Evolutionary conservation across 1,140 invertebrate genomes (phyloP).

Genomic region (Himalopsyche phryganea): DNA sequence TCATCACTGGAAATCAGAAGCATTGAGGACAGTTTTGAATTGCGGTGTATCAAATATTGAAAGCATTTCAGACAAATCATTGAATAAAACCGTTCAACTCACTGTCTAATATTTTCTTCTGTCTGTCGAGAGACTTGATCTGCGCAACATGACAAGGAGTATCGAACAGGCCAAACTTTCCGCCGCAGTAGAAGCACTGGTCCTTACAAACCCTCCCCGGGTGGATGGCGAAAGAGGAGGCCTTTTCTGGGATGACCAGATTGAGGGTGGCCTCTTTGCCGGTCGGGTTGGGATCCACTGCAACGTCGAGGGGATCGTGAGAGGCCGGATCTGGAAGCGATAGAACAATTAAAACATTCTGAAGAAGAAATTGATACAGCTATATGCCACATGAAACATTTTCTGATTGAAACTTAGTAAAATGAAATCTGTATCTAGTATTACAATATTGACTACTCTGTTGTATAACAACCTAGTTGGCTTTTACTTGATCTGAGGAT

Average conservation of each 20-base stretch:
- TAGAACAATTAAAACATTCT: background rate
- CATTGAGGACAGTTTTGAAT: too few species aligned
- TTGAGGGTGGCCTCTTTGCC: slow-evolving; percentile 58
- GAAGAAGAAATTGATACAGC: background rate
- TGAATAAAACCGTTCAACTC: too few species aligned
- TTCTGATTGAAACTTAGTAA: background rate
- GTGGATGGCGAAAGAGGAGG: slow-evolving; percentile 80
- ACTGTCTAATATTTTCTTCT: slow-evolving; percentile 72
- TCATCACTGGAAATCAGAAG: too few species aligned
- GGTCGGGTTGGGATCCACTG: slow-evolving; percentile 49
- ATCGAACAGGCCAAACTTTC: slow-evolving; percentile 79
- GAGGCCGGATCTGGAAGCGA: slow-evolving; percentile 40
- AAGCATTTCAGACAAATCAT: too few species aligned
- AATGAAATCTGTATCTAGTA: too few species aligned
- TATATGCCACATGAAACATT: background rate
- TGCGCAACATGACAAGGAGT: slow-evolving; percentile 82
- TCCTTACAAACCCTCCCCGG: slow-evolving; percentile 73
- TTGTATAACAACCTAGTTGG: too few species aligned
- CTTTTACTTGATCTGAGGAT: too few species aligned
- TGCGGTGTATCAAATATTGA: too few species aligned
- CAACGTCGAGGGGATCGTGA: slow-evolving; percentile 41
- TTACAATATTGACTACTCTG: background rate
- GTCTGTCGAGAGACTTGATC: slow-evolving; percentile 73
- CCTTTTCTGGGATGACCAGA: slow-evolving; percentile 80
- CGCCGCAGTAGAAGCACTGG: slow-evolving; percentile 79